Percentiles rank a stretch among this genome's conserved stretches.
These are phyloP conservation scores for Hydropotes inermis DNA, from an alignment of 2,113 vertebrate genomes.

Conservation along the genomic window DNA sequence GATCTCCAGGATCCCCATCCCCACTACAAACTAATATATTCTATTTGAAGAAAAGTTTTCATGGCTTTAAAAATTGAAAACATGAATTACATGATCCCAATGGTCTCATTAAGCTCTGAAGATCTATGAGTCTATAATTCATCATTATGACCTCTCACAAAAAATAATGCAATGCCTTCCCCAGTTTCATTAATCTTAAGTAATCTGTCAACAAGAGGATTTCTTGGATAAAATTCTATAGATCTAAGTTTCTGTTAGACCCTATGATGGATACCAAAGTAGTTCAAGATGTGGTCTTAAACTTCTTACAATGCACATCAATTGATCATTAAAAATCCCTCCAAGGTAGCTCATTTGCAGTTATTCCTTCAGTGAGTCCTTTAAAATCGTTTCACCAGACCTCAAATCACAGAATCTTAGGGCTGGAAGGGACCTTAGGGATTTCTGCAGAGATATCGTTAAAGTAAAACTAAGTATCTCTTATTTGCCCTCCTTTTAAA, in stretches of 20 bases:
- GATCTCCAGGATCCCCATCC: background rate
- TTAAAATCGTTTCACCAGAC: conserved; percentile 17
- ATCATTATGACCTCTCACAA: background rate
- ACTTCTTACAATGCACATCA: background rate
- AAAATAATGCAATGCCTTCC: background rate
- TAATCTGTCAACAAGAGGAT: background rate
- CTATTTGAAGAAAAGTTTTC: background rate
- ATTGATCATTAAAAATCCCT: background rate
- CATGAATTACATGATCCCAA: background rate
- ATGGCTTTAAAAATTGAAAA: background rate
- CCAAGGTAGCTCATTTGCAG: background rate
- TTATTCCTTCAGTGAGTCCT: background rate
- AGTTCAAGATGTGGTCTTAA: background rate
- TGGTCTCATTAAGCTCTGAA: background rate
- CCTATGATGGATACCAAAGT: background rate
- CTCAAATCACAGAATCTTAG: background rate
- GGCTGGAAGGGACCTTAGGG: background rate
- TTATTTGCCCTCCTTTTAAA: conserved; percentile 38
- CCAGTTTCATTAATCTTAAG: background rate
- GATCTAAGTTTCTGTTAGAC: background rate
- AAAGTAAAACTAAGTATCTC: conserved; percentile 33
- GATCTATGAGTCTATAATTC: background rate
- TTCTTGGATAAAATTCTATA: background rate
- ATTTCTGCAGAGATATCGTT: conserved; percentile 17
- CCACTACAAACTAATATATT: background rate